phyloP scores from a whole-genome alignment of 2,113 vertebrate genomes.

The Ciconia maguari region DNA sequence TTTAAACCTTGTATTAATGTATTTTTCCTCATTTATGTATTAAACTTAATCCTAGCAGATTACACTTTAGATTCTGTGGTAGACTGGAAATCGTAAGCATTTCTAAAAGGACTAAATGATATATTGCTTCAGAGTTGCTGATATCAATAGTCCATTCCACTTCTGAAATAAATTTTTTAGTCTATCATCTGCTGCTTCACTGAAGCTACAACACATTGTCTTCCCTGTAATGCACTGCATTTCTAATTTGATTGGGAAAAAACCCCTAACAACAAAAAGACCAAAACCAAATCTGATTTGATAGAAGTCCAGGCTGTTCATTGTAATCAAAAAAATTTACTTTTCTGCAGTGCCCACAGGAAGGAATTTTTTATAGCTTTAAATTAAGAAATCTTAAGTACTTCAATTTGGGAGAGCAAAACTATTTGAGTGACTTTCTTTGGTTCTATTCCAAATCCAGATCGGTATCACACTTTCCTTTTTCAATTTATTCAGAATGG shows the following conservation, averaged over 20 bases:
- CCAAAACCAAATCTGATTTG: background rate
- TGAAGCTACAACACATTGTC: background rate
- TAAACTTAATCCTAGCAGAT: background rate
- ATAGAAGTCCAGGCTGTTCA: background rate
- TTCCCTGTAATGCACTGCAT: background rate
- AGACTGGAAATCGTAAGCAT: background rate
- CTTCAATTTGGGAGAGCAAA: background rate
- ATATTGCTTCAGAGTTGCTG: background rate
- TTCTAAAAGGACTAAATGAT: background rate
- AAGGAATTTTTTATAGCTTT: background rate
- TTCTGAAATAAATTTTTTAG: background rate
- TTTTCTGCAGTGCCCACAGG: background rate
- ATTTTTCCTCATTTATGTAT: background rate
- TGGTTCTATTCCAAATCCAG: background rate
- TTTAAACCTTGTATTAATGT: background rate
- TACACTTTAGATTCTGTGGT: background rate
- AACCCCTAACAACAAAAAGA: background rate
- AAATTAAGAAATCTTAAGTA: conserved; percentile 22
- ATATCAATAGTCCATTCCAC: background rate
- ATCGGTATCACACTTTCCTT: background rate
- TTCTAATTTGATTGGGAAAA: background rate
- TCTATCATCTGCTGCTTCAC: background rate
- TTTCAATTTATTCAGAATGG: background rate
- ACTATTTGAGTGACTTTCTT: background rate
- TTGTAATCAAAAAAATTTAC: background rate